Percentiles rank a stretch among this genome's conserved stretches.
These are phyloP conservation scores for Cardiocondyla obscurior DNA, from an alignment of 1,140 invertebrate species.

Conservation along the genomic window DNA sequence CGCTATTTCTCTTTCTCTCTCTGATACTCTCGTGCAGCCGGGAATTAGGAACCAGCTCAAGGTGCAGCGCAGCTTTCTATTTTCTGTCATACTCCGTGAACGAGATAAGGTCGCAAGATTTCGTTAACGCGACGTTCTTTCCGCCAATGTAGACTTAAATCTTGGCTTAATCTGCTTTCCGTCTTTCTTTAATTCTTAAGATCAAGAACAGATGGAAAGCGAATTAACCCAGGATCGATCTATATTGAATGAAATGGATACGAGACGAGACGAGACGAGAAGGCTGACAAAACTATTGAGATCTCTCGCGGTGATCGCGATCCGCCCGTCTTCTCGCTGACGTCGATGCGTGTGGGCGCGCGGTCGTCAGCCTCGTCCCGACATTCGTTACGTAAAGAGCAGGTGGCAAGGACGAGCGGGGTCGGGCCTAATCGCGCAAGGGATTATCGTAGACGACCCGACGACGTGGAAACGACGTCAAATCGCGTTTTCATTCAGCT, in stretches of 20 bases:
- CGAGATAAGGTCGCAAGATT: constrained; percentile 3
- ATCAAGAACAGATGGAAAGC: too few relatives aligned
- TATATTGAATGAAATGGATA: too few relatives aligned
- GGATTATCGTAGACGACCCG: not conserved
- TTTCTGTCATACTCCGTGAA: not conserved
- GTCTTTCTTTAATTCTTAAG: too few relatives aligned
- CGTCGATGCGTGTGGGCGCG: not conserved
- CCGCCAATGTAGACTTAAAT: too few relatives aligned
- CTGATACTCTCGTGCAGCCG: not conserved
- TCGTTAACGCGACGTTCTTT: too few relatives aligned
- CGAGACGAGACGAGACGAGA: too few relatives aligned
- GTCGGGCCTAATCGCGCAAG: not conserved
- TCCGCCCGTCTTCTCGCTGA: constrained; percentile 3
- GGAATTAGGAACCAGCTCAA: constrained; percentile 8
- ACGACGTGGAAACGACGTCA: too few relatives aligned
- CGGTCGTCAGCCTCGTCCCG: constrained; percentile 41
- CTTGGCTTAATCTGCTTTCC: too few relatives aligned
- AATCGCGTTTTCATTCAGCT: constrained; percentile 59
- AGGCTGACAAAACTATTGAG: too few relatives aligned
- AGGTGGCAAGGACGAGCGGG: constrained; percentile 49
- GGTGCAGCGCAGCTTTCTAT: not conserved
- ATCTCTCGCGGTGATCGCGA: constrained; percentile 12
- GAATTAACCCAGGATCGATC: too few relatives aligned
- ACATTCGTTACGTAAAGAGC: constrained; percentile 77
- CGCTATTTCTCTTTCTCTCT: not conserved